Conservation (phyloP, 1,140 invertebrate genomes). For the Ephestia elutella region DNA sequence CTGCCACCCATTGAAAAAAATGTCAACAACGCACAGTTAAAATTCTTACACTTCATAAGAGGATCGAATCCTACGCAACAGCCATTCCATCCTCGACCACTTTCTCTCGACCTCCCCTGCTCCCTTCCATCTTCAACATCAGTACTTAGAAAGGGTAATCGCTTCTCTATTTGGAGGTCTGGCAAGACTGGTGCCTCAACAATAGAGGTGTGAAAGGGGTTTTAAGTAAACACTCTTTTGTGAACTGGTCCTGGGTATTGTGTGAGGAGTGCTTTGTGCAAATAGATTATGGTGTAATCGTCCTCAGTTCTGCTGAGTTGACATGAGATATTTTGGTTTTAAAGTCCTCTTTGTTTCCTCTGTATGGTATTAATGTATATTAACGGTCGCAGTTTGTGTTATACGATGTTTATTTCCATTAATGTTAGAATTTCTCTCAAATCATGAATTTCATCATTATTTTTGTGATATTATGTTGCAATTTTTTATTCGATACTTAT, state of each 20-base stretch:
- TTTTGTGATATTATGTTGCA: neutral
- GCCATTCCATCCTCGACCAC: conserved; percentile 35
- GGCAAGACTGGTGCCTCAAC: conserved; percentile 30
- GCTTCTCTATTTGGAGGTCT: conserved; percentile 22
- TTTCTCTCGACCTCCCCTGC: conserved; percentile 19
- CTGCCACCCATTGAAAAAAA: conserved; percentile 16
- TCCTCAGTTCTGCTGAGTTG: conserved; percentile 26
- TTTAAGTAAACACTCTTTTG: conserved; percentile 63
- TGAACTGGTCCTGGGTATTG: conserved; percentile 44
- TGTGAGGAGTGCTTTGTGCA: conserved; percentile 39
- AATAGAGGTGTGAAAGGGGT: conserved; percentile 64
- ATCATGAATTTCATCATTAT: neutral
- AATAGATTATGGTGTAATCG: conserved; percentile 56
- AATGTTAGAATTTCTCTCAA: neutral
- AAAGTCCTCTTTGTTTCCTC: conserved; percentile 1
- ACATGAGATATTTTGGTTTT: conserved; percentile 19
- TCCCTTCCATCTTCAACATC: conserved; percentile 5
- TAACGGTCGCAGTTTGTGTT: neutral
- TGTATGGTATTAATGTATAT: neutral
- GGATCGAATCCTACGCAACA: conserved; percentile 34
- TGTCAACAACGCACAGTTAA: conserved; percentile 33
- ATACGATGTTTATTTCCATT: neutral
- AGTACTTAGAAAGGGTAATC: conserved; percentile 14
- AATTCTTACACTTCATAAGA: conserved; percentile 40
- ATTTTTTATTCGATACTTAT: neutral